Percentiles rank a stretch among this genome's conserved stretches.
Conservation (phyloP, 2,888 invertebrate species). For the Sipha maydis region DNA sequence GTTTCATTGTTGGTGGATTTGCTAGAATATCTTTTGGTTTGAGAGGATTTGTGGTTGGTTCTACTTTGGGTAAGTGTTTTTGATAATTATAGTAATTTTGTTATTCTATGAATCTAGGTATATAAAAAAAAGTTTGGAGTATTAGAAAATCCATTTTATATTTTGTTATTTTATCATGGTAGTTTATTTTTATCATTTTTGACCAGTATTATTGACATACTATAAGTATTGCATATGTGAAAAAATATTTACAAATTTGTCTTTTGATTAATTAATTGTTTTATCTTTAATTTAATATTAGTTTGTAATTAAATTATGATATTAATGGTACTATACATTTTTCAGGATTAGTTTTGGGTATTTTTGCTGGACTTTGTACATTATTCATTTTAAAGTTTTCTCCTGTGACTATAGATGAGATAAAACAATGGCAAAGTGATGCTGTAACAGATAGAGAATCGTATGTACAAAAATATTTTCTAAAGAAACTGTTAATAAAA, state of each 20-base stretch:
- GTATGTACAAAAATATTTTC: conserved; percentile 10
- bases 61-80: conserved; percentile 49
- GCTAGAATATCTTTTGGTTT: conserved; percentile 41
- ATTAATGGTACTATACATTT: background rate
- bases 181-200: no score
- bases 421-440: conserved; percentile 36
- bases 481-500: background rate
- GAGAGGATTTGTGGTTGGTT: conserved; percentile 42
- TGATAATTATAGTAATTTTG: background rate
- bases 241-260: no score
- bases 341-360: conserved; percentile 12
- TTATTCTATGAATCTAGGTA: no score
- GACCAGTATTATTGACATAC: no score
- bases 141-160: no score
- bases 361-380: background rate
- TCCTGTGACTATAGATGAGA: conserved; percentile 19
- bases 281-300: background rate
- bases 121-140: no score
- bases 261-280: background rate
- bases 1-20: conserved; percentile 43
- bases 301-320: background rate
- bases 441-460: conserved; percentile 19
- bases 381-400: conserved; percentile 14
- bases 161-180: no score
- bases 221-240: no score